Evolutionary conservation across 2,113 vertebrate species (phyloP).

Genomic region (Protobothrops flavoviridis): DNA sequence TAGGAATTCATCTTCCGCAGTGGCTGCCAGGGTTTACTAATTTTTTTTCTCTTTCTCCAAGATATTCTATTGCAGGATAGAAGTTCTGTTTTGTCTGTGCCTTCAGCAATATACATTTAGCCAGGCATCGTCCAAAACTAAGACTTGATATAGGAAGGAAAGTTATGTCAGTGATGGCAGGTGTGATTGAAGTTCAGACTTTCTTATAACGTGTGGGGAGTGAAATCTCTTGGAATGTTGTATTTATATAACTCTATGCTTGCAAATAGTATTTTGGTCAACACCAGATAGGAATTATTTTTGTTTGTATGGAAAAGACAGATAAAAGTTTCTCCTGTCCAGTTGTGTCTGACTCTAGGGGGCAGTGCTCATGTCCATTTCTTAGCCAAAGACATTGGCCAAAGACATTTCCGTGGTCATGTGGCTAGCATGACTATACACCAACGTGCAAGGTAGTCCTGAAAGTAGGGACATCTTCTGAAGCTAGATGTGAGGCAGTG

Average conservation of each 20-base stretch:
- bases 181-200: neutral
- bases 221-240: conserved; percentile 8
- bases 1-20: conserved; percentile 60
- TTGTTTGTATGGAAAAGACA: neutral
- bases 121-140: conserved; percentile 27
- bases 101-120: conserved; percentile 34
- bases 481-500: neutral
- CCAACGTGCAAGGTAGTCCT: neutral
- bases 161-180: conserved; percentile 11
- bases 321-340: too few species aligned
- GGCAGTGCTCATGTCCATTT: too few species aligned
- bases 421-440: too few species aligned
- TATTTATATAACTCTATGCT: conserved; percentile 27
- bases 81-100: conserved; percentile 3
- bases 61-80: neutral
- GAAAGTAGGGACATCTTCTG: neutral
- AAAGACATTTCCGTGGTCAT: too few species aligned
- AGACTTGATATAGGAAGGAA: conserved; percentile 20
- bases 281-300: conserved; percentile 11
- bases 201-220: fast-evolving
- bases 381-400: too few species aligned
- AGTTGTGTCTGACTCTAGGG: too few species aligned
- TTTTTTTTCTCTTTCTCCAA: conserved; percentile 20
- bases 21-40: conserved; percentile 42
- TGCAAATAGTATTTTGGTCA: conserved; percentile 56